phyloP scores from a whole-genome alignment of 2,888 invertebrate genomes.

The Odiellus spinosus region DNA sequence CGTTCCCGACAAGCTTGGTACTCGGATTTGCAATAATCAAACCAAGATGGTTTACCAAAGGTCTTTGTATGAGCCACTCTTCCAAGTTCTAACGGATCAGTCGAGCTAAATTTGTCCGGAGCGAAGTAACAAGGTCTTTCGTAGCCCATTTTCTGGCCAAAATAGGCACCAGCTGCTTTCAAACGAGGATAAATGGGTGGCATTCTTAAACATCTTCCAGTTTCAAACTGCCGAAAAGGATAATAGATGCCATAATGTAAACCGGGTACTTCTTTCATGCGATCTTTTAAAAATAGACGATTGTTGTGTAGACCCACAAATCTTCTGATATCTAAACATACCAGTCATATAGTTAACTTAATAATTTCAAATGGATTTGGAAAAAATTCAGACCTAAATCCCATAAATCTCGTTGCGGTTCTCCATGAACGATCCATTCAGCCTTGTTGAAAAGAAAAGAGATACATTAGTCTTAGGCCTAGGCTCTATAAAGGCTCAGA shows the following conservation, averaged over 20 bases:
- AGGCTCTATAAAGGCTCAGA: too few species aligned
- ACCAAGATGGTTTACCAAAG: constrained; percentile 86
- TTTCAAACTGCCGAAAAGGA: constrained; percentile 69
- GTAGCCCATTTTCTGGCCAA: constrained; percentile 95
- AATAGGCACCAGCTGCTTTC: constrained; percentile 77
- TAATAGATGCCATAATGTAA: constrained; percentile 56
- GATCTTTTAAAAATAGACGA: constrained; percentile 71
- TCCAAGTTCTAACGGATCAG: constrained; percentile 1
- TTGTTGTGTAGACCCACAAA: constrained; percentile 90
- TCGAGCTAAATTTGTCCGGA: constrained; percentile 22
- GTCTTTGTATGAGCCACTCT: constrained; percentile 61
- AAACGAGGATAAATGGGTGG: constrained; percentile 88
- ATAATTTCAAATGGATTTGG: too few species aligned
- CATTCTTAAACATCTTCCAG: constrained; percentile 74
- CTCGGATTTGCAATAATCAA: constrained; percentile 67
- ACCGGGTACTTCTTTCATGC: constrained; percentile 72
- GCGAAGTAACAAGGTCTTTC: constrained; percentile 86
- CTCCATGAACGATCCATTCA: constrained; percentile 68
- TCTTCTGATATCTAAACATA: constrained; percentile 72
- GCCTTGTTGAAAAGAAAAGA: too few species aligned
- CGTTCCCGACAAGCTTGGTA: constrained; percentile 86
- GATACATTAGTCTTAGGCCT: too few species aligned
- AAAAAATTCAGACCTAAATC: constrained; percentile 73
- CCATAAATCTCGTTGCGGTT: constrained; percentile 66
- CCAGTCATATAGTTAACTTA: constrained; percentile 62